phyloP scores from a whole-genome alignment of 2,797 vertebrate genomes.

The Meda fulgida region DNA sequence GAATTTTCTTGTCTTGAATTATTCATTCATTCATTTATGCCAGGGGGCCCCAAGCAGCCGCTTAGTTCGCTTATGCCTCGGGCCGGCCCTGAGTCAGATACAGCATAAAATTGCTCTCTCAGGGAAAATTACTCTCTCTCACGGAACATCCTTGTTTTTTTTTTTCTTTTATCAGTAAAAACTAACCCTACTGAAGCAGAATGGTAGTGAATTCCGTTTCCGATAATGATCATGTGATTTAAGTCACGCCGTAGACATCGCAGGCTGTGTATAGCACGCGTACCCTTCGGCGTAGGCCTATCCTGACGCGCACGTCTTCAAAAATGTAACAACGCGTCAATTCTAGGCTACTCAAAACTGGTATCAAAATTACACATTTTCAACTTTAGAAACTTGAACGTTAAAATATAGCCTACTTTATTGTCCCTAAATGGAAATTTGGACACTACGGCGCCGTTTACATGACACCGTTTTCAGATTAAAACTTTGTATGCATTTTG shows the following conservation, averaged over 20 bases:
- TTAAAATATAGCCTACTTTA: not conserved
- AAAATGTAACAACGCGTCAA: too few species aligned
- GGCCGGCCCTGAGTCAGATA: too few species aligned
- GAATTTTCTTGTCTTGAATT: too few species aligned
- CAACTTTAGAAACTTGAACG: not conserved
- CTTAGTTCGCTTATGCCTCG: too few species aligned
- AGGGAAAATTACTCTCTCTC: not conserved
- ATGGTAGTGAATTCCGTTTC: not conserved
- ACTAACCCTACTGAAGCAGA: not conserved
- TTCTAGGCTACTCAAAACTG: not conserved
- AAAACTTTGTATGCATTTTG: not conserved
- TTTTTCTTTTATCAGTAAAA: not conserved
- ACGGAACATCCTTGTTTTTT: conserved; percentile 9
- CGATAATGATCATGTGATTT: not conserved
- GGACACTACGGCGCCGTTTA: too few species aligned
- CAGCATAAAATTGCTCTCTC: not conserved
- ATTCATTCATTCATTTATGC: too few species aligned
- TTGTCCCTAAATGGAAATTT: not conserved
- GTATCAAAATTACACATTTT: not conserved
- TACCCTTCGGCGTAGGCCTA: too few species aligned
- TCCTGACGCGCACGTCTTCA: too few species aligned
- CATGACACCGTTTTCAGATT: too few species aligned
- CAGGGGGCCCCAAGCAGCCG: too few species aligned
- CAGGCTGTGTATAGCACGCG: too few species aligned
- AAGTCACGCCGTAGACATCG: too few species aligned